Base-by-base conservation (phyloP, 2,888 invertebrate genomes). In the Oasisia sp. region DNA sequence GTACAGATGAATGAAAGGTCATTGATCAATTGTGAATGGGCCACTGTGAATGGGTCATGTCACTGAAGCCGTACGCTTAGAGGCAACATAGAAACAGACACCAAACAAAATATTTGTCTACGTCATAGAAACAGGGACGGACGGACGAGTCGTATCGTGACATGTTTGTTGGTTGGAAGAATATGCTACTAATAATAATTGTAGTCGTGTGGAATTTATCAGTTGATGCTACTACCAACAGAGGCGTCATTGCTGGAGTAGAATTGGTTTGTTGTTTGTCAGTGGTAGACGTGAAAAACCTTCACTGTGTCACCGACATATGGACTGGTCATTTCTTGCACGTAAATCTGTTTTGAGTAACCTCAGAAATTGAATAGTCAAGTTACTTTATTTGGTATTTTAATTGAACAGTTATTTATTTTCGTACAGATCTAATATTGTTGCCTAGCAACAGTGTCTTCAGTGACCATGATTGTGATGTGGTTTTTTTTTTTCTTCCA, bases 401-500 rank as follows among this genome's bases (percentile, higher is more conserved):
- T 74, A 27, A 27, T n/a, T 74, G 74, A 74, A 74, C 74, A 19
- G 14, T 27, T 19, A 27, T 74, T 74, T 74, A 27, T 74, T 74
- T 74, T 74, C 27, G n/a, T n/a, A 74, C n/a, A 74, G 7, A 74
- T 7, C 74, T 74, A 19, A n/a, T 27, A 27, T n/a, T 74, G 74
- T 74, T 74, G 27, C 74, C 19, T 74, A 74, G 27, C 27, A 74
- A 7, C 7, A 7, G 27, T n/a, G n/a, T 50, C 74, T 14, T 19
- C 74, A 74, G 74, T 74, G 74, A 74, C 14, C 19, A 74, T 74
- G 74, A 5, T 74, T 74, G 74, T 74, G 74, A 74, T 74, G 74
- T 74, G 74, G 74, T 5, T 27, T 32, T 44, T 90, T 45, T 38
- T 89, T 89, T 91, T 14, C 90, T 56, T 91, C 32, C 50, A 93